A percentile compares a stretch with the other conserved stretches of the same genome.
Evolutionary conservation across 35 echinoderm and acorn worm species (phyloP).

Genomic region (Stichopus chloronotus): DNA sequence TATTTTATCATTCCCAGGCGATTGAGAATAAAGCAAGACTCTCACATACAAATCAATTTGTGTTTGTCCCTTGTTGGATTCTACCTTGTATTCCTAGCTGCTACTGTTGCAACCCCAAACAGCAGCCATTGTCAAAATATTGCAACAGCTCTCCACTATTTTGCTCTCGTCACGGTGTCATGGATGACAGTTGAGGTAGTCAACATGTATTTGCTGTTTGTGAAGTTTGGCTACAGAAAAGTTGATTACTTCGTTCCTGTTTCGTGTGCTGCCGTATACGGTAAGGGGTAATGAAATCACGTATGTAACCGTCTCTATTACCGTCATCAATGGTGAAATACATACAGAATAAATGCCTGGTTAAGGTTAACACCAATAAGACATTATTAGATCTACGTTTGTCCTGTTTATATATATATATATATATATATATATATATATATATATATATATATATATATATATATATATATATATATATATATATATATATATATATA

Average conservation of each 20-base stretch:
- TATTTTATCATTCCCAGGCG: neutral
- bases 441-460: too few species aligned
- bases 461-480: too few species aligned
- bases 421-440: too few species aligned
- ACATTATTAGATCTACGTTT: too few species aligned
- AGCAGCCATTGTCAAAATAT: neutral
- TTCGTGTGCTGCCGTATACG: neutral
- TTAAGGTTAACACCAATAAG: too few species aligned
- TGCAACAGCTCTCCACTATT: neutral
- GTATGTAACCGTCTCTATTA: too few species aligned
- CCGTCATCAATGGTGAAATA: too few species aligned
- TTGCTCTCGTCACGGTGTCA: neutral
- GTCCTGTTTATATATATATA: too few species aligned
- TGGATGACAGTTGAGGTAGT: neutral
- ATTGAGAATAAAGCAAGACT: neutral
- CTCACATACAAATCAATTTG: slow-evolving; percentile 3
- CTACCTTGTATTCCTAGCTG: neutral
- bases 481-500: too few species aligned
- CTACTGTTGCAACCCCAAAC: neutral
- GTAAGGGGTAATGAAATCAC: neutral
- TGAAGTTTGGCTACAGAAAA: neutral
- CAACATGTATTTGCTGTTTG: slow-evolving; percentile 14
- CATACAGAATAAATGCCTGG: too few species aligned
- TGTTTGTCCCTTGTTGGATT: neutral
- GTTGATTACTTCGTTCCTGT: neutral